These are phyloP conservation scores for Zaprionus lachaisei DNA, from an alignment of 1,140 invertebrate genomes.

Conservation along the genomic window DNA sequence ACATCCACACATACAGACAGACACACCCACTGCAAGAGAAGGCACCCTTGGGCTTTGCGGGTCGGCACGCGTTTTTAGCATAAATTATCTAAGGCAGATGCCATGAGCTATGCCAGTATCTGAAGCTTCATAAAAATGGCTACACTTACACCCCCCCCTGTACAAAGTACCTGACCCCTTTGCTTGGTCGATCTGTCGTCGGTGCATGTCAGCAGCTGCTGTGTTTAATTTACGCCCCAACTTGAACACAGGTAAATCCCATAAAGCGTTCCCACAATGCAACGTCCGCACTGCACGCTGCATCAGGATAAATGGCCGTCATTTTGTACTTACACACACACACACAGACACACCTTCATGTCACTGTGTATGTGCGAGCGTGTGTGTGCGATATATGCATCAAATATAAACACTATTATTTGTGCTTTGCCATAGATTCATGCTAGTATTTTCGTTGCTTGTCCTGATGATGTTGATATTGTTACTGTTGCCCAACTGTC, in stretches of 20 bases:
- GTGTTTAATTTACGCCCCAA: slow-evolving; percentile 70
- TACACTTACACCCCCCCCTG: slow-evolving; percentile 12
- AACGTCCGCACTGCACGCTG: slow-evolving; percentile 48
- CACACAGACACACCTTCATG: slow-evolving; percentile 25
- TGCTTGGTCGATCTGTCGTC: slow-evolving; percentile 57
- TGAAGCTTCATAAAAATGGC: slow-evolving; percentile 57
- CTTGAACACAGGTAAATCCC: slow-evolving; percentile 74
- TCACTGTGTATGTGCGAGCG: not conserved
- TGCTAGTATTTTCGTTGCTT: slow-evolving; percentile 17
- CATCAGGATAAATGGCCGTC: slow-evolving; percentile 65
- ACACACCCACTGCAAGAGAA: slow-evolving; percentile 5
- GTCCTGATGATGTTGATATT: slow-evolving; percentile 45
- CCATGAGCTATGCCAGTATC: slow-evolving; percentile 25
- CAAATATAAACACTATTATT: slow-evolving; percentile 76
- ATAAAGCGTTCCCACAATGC: slow-evolving; percentile 64
- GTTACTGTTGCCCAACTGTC: slow-evolving; percentile 29
- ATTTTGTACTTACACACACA: slow-evolving; percentile 27
- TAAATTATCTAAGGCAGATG: slow-evolving; percentile 72
- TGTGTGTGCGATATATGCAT: slow-evolving; percentile 51
- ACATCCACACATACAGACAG: not conserved
- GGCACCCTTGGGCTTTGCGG: slow-evolving; percentile 20
- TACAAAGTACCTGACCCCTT: not conserved
- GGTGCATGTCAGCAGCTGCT: slow-evolving; percentile 74
- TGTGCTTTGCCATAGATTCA: slow-evolving; percentile 52
- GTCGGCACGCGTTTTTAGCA: slow-evolving; percentile 72